A percentile compares a stretch with the other conserved stretches of the same genome.
These are phyloP conservation scores for Chionomys nivalis DNA, from an alignment of 2,113 vertebrate genomes.

Conservation along the genomic window DNA sequence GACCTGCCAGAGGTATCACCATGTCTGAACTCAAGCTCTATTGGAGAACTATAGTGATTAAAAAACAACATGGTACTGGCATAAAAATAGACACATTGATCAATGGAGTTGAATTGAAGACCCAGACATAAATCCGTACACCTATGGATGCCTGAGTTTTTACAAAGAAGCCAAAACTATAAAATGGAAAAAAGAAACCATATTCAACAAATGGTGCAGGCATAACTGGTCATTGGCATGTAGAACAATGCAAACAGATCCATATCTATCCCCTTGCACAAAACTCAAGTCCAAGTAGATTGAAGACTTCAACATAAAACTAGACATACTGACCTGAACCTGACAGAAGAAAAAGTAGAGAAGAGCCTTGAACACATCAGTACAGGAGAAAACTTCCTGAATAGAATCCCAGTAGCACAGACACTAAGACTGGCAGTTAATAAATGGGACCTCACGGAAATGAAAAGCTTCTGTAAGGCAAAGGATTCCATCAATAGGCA, in stretches of 20 bases:
- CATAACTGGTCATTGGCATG: background rate
- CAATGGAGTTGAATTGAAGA: background rate
- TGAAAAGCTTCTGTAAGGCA: no score
- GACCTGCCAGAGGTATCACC: background rate
- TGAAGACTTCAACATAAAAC: background rate
- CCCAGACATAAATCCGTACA: background rate
- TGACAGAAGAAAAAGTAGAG: background rate
- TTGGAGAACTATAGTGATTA: background rate
- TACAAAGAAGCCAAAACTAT: background rate
- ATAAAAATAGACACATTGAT: background rate
- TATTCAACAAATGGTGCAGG: background rate
- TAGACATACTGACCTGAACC: background rate
- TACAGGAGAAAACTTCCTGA: background rate
- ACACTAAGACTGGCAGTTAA: no score
- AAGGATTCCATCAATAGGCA: no score
- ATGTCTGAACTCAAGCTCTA: background rate
- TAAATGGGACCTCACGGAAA: no score
- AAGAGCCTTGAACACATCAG: background rate
- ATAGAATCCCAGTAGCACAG: background rate
- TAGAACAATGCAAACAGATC: background rate
- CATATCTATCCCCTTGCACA: background rate
- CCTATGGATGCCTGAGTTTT: background rate
- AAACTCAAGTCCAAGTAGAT: background rate
- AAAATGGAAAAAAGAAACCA: background rate
- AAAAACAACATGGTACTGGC: background rate